These are phyloP conservation scores for Myiothlypis chrysogaster DNA, from an alignment of 2,797 vertebrate genomes.

Conservation along the genomic window DNA sequence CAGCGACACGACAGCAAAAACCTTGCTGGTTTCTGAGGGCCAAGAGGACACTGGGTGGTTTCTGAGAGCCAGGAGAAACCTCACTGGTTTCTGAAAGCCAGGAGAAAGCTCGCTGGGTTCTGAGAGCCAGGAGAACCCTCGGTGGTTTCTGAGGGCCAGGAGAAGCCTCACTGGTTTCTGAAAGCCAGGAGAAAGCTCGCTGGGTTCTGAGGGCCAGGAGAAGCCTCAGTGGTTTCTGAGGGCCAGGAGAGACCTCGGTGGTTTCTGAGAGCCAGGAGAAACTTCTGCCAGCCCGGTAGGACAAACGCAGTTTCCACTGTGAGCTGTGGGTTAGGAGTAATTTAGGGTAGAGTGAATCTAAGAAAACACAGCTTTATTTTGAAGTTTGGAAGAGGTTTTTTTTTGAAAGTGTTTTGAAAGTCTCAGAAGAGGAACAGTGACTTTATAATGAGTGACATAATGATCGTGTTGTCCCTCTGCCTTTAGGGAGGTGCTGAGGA, in stretches of 20 bases:
- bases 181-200: not conserved
- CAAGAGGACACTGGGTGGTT: not conserved
- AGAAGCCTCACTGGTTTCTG: accelerated
- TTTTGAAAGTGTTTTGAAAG: not conserved
- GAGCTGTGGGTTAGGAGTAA: not conserved
- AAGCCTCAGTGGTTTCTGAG: accelerated
- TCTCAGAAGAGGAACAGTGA: not conserved
- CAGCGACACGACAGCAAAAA: accelerated
- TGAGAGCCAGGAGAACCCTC: not conserved
- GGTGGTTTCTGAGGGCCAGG: accelerated
- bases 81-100: too few species aligned
- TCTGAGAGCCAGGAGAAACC: not conserved
- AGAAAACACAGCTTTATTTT: not conserved
- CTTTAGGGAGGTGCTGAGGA: not conserved
- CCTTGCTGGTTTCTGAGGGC: accelerated
- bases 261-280: too few species aligned
- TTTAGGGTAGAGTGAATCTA: not conserved
- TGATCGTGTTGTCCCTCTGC: accelerated
- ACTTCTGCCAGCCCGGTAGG: accelerated
- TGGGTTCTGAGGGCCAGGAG: too few species aligned
- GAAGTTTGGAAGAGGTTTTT: not conserved
- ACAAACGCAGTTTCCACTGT: not conserved
- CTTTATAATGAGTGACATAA: not conserved
- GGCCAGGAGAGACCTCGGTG: not conserved
- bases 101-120: too few species aligned